A percentile compares a stretch with the other conserved stretches of the same genome.
These are phyloP conservation scores for Drosophila algonquin DNA, from an alignment of 2,888 invertebrate species.

Conservation along the genomic window DNA sequence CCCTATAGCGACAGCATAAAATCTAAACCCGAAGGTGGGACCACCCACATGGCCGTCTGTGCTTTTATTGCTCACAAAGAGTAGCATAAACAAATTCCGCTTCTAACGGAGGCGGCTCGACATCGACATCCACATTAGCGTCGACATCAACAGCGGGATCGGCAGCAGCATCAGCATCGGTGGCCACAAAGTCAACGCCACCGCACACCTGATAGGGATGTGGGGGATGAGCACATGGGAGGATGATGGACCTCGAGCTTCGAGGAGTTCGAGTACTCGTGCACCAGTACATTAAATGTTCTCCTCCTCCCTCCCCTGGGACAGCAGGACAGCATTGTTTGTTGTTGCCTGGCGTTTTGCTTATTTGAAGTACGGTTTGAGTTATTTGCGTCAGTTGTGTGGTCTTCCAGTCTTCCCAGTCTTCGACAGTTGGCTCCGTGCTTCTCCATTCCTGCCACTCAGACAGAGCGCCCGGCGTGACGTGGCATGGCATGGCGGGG, in stretches of 20 bases:
- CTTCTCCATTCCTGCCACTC: conserved; percentile 25
- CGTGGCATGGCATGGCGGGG: too few species aligned
- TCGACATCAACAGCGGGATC: background rate
- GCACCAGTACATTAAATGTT: conserved; percentile 37
- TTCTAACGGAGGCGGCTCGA: conserved; percentile 41
- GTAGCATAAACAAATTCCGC: conserved; percentile 76
- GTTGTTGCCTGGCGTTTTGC: conserved; percentile 54
- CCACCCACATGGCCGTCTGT: conserved; percentile 67
- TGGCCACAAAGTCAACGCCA: conserved; percentile 69
- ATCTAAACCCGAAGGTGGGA: conserved; percentile 42
- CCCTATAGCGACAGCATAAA: conserved; percentile 50
- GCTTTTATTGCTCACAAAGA: conserved; percentile 78
- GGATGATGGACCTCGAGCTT: conserved; percentile 8
- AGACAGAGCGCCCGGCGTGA: background rate
- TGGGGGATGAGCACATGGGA: conserved; percentile 13
- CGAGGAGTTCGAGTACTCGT: conserved; percentile 14
- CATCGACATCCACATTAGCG: conserved; percentile 23
- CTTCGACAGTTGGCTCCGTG: conserved; percentile 12
- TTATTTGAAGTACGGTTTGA: conserved; percentile 71
- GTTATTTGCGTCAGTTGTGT: conserved; percentile 59
- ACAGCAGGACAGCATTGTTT: conserved; percentile 27
- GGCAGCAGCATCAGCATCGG: background rate
- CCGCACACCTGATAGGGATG: conserved; percentile 75
- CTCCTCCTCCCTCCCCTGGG: conserved; percentile 9
- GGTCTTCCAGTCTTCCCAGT: conserved; percentile 44